phyloP scores from a whole-genome alignment of 2,888 invertebrate genomes.

The Trachelus iudaicus region DNA sequence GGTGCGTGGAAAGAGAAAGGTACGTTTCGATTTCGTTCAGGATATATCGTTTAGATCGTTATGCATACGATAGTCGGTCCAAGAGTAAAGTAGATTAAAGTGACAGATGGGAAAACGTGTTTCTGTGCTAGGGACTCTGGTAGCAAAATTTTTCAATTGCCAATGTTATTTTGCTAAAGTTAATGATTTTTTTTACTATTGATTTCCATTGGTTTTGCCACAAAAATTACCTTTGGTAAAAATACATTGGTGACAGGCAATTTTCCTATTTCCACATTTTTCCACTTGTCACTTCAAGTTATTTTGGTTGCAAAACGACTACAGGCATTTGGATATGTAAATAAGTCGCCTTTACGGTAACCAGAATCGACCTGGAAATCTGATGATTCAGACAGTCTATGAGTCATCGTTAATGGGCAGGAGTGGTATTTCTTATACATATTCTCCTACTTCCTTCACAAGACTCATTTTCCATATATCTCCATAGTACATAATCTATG shows the following conservation, averaged over 20 bases:
- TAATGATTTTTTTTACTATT: too few relatives aligned
- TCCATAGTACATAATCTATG: not conserved
- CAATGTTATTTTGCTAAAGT: too few relatives aligned
- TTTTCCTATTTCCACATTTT: too few relatives aligned
- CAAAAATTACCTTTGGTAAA: too few relatives aligned
- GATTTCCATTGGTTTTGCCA: too few relatives aligned
- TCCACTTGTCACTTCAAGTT: too few relatives aligned
- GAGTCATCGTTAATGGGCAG: not conserved
- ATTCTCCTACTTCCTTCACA: not conserved
- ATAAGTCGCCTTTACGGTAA: not conserved
- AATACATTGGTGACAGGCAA: too few relatives aligned
- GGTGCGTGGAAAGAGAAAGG: not conserved
- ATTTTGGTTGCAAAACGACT: too few relatives aligned
- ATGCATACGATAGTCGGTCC: not conserved
- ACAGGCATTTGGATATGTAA: not conserved
- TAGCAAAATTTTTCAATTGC: too few relatives aligned
- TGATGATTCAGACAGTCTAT: not conserved
- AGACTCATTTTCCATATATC: not conserved
- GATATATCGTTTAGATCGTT: not conserved
- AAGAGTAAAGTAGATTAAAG: too few relatives aligned
- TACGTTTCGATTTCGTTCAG: not conserved
- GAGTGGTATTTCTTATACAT: not conserved
- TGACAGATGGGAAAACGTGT: too few relatives aligned
- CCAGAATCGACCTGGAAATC: not conserved
- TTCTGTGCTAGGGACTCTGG: too few relatives aligned